These are phyloP conservation scores for Tethya wilhelma DNA, from an alignment of 37 sponge, comb jelly and placozoan genomes.

Conservation along the genomic window DNA sequence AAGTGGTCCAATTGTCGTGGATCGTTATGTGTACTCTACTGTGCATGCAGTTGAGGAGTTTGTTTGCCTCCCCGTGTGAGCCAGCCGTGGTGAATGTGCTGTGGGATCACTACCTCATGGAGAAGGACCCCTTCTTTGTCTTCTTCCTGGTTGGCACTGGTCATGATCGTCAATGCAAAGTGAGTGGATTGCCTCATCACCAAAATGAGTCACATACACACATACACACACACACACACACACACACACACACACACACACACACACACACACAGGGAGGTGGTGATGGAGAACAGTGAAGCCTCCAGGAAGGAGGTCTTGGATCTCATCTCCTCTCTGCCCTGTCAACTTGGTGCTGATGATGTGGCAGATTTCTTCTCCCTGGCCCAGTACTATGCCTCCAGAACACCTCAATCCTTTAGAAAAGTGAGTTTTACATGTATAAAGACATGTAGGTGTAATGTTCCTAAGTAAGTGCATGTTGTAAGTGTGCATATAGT, in stretches of 20 bases:
- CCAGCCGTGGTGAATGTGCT: slow-evolving; percentile 52
- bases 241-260: background rate
- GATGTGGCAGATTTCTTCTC: slow-evolving; percentile 89
- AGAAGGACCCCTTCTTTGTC: slow-evolving; percentile 90
- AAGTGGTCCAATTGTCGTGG: no score
- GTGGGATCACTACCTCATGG: slow-evolving; percentile 88
- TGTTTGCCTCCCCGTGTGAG: slow-evolving; percentile 74
- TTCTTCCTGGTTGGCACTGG: slow-evolving; percentile 92
- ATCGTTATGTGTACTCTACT: no score
- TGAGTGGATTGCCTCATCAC: slow-evolving; percentile 14
- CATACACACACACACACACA: background rate
- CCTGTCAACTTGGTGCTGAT: slow-evolving; percentile 69
- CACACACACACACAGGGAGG: slow-evolving; percentile 38
- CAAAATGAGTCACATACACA: no score
- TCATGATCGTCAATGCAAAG: slow-evolving; percentile 94
- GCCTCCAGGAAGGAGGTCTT: slow-evolving; percentile 27
- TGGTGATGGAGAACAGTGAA: slow-evolving; percentile 26
- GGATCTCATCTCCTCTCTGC: slow-evolving; percentile 58
- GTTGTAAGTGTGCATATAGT: no score
- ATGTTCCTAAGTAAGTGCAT: no score
- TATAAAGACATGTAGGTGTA: no score
- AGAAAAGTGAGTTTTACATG: slow-evolving; percentile 81
- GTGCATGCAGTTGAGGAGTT: slow-evolving; percentile 73
- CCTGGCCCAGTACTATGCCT: slow-evolving; percentile 88
- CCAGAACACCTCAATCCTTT: slow-evolving; percentile 89